phyloP scores from a whole-genome alignment of 2,888 invertebrate species.

The Pristionchus japonicus region DNA sequence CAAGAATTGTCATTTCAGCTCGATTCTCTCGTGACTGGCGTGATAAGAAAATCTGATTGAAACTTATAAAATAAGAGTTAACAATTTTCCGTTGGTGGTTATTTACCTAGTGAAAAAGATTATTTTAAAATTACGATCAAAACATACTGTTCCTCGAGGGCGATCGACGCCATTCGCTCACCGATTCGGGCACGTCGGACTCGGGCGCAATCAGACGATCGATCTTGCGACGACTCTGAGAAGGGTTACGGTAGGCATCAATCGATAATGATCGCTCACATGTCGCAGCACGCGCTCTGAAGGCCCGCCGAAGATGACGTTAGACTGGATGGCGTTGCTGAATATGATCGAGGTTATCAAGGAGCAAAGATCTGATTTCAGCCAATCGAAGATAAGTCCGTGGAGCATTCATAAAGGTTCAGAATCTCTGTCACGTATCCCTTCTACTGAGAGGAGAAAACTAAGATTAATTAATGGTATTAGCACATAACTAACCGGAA shows the following conservation, averaged over 20 bases:
- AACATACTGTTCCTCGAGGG: not conserved
- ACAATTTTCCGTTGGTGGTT: too few species aligned
- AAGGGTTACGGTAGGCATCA: too few species aligned
- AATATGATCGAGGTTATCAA: too few species aligned
- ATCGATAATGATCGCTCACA: not conserved
- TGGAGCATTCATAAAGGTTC: too few species aligned
- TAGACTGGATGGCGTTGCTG: slow-evolving; percentile 36
- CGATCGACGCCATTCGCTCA: slow-evolving; percentile 16
- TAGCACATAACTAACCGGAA: not conserved
- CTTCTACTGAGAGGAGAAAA: too few species aligned
- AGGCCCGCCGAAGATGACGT: slow-evolving; percentile 25
- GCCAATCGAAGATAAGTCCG: too few species aligned
- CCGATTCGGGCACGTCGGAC: slow-evolving; percentile 4
- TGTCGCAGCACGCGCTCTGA: not conserved
- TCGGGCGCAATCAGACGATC: slow-evolving; percentile 1
- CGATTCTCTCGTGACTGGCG: too few species aligned
- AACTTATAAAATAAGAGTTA: too few species aligned
- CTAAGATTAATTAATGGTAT: too few species aligned
- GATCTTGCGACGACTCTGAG: not conserved
- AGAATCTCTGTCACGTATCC: too few species aligned
- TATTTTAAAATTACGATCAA: not conserved
- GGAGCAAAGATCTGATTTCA: not conserved
- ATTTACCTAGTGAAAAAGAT: not conserved
- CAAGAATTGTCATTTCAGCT: too few species aligned
- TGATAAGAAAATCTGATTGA: too few species aligned